phyloP scores from a whole-genome alignment of 2,888 invertebrate genomes.

The Drosophila incognita region DNA sequence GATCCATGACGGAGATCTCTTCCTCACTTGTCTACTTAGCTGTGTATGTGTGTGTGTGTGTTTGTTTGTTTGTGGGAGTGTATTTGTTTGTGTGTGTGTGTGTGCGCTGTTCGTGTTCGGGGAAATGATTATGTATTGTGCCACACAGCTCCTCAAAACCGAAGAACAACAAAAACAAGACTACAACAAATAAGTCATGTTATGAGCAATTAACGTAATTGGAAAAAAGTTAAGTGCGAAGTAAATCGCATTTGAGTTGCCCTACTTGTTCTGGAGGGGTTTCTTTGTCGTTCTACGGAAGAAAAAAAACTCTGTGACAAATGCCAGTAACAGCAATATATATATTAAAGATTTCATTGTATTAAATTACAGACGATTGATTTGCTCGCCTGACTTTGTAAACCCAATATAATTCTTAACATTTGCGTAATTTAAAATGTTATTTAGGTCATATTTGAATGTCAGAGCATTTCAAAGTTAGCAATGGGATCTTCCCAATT shows the following conservation, averaged over 20 bases:
- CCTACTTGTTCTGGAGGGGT: slow-evolving; percentile 21
- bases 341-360: neutral
- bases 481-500: neutral
- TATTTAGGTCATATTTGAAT: neutral
- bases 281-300: slow-evolving; percentile 3
- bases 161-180: slow-evolving; percentile 43
- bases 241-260: slow-evolving; percentile 37
- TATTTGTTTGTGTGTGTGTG: slow-evolving; percentile 12
- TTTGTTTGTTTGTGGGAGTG: slow-evolving; percentile 13
- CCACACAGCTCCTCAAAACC: slow-evolving; percentile 53
- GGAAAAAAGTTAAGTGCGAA: slow-evolving; percentile 63
- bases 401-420: neutral
- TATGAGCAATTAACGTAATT: slow-evolving; percentile 78
- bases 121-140: slow-evolving; percentile 69
- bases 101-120: slow-evolving; percentile 54
- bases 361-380: too few relatives aligned
- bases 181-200: slow-evolving; percentile 67
- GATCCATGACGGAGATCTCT: slow-evolving; percentile 50
- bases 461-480: neutral
- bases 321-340: neutral
- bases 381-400: neutral
- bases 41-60: slow-evolving; percentile 15
- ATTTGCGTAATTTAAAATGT: neutral
- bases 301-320: neutral
- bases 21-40: slow-evolving; percentile 27